A percentile compares a stretch with the other conserved stretches of the same genome.
phyloP scores from a whole-genome alignment of 1,140 invertebrate species.

The Tetragonula clypearis region DNA sequence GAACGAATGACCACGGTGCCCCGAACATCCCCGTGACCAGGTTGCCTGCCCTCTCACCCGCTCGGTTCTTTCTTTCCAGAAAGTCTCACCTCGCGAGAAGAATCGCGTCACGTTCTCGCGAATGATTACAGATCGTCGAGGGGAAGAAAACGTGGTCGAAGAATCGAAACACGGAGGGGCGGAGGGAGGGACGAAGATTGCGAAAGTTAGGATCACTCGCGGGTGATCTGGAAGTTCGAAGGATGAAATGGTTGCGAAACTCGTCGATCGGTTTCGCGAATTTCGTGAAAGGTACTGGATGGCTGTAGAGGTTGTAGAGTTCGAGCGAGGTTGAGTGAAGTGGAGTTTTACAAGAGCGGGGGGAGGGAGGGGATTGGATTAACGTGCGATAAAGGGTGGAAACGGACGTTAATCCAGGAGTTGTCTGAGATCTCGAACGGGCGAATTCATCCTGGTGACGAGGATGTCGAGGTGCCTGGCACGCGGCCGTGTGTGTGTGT shows the following conservation, averaged over 20 bases:
- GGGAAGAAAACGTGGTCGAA: background rate
- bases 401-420: background rate
- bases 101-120: slow-evolving; percentile 36
- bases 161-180: background rate
- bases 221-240: too few relatives aligned
- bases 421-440: background rate
- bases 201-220: slow-evolving; percentile 12
- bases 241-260: background rate
- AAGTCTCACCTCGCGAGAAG: slow-evolving; percentile 7
- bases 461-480: slow-evolving; percentile 23
- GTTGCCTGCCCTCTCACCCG: background rate
- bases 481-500: slow-evolving; percentile 21
- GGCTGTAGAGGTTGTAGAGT: background rate
- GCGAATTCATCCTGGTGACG: slow-evolving; percentile 37
- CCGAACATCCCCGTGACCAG: slow-evolving; percentile 46
- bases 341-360: background rate
- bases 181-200: slow-evolving; percentile 11
- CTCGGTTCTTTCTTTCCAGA: slow-evolving; percentile 36
- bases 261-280: background rate
- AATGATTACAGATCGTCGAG: slow-evolving; percentile 14
- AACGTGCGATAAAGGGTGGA: background rate
- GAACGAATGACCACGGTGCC: slow-evolving; percentile 37
- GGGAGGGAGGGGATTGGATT: background rate
- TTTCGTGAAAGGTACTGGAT: background rate
- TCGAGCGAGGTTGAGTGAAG: background rate